Conservation (phyloP, 2,797 vertebrate genomes). For the Sebastolobus alascanus region DNA sequence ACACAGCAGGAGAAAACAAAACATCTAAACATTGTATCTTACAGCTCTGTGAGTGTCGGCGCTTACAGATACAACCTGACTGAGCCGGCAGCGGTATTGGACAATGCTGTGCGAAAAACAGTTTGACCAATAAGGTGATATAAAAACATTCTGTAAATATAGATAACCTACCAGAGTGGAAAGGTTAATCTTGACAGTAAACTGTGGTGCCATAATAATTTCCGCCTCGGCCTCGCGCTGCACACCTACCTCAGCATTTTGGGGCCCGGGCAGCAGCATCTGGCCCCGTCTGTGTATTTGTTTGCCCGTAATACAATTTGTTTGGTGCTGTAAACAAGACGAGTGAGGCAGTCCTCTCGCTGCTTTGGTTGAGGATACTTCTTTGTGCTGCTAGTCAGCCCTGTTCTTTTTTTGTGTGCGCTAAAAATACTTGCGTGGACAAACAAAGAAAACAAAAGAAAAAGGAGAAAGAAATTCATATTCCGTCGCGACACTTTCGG, state of each 20-base stretch:
- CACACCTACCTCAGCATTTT: conserved; percentile 16
- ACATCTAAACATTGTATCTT: conserved; percentile 19
- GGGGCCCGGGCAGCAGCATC: conserved; percentile 40
- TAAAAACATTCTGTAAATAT: neutral
- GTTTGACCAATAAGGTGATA: neutral
- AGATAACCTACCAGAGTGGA: neutral
- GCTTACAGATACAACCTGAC: conserved; percentile 2
- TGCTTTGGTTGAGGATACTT: conserved; percentile 32
- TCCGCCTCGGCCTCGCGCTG: neutral
- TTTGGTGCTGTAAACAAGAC: conserved; percentile 53
- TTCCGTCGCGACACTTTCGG: neutral
- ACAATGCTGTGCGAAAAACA: neutral
- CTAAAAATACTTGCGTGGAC: conserved; percentile 58
- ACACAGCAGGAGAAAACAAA: conserved; percentile 45
- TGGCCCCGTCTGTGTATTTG: conserved; percentile 41
- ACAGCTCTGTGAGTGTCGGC: neutral
- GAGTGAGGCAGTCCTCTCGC: conserved; percentile 31
- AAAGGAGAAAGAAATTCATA: conserved; percentile 13
- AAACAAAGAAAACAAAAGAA: conserved; percentile 28
- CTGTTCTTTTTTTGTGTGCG: neutral
- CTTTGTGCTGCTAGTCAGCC: conserved; percentile 34
- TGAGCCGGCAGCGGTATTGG: conserved; percentile 16
- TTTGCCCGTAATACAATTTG: conserved; percentile 54
- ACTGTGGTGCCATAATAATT: conserved; percentile 32
- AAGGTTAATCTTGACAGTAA: conserved; percentile 16